Conservation (phyloP, 2,113 vertebrate species). For the Ptychochromis oligacanthus region DNA sequence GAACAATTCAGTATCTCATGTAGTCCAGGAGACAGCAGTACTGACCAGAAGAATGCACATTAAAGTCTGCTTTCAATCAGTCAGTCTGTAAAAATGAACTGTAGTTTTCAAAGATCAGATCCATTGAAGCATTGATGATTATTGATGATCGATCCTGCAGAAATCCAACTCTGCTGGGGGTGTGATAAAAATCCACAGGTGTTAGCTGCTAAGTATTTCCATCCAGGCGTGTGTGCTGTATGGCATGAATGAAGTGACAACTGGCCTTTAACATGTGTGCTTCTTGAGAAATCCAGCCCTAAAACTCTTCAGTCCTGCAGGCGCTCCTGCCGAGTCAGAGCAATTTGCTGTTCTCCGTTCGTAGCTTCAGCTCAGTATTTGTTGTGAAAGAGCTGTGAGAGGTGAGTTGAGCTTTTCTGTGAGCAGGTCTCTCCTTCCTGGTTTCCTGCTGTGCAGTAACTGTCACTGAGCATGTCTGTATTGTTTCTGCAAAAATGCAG, state of each 20-base stretch:
- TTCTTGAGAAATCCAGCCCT: constrained; percentile 35
- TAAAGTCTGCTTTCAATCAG: neutral
- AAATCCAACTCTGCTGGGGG: neutral
- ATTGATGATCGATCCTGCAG: constrained; percentile 5
- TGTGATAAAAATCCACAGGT: neutral
- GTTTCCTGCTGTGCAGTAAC: neutral
- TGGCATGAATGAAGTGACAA: constrained; percentile 38
- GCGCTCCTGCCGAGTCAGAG: constrained; percentile 3
- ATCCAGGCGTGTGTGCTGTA: neutral
- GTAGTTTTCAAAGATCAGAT: neutral
- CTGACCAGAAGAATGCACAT: neutral
- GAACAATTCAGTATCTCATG: neutral
- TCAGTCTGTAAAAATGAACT: neutral
- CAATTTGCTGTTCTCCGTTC: neutral
- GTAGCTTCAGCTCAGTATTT: neutral
- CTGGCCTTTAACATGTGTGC: constrained; percentile 22
- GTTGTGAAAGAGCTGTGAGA: neutral
- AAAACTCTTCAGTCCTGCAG: constrained; percentile 5
- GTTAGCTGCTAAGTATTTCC: neutral
- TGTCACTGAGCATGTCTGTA: neutral
- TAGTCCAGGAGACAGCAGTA: neutral
- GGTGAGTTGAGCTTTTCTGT: neutral
- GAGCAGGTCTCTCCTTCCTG: neutral
- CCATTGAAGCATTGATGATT: neutral
- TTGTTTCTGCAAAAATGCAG: neutral